Percentiles rank a stretch among this genome's conserved stretches.
These are phyloP conservation scores for Drosophila borealis DNA, from an alignment of 2,888 invertebrate species.

Conservation along the genomic window DNA sequence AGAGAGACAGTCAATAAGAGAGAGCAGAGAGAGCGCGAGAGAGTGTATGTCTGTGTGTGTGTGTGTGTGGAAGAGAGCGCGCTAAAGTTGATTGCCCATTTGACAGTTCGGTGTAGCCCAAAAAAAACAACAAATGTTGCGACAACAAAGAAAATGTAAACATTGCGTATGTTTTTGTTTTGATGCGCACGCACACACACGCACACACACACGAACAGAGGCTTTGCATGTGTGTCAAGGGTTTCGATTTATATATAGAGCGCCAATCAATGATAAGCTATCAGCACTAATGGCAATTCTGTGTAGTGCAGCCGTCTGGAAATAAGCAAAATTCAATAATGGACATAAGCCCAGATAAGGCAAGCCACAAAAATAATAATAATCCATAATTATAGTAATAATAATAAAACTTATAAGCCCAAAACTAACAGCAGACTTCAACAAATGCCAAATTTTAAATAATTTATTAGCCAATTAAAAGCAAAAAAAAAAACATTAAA, in stretches of 20 bases:
- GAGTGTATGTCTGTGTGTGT: slow-evolving; percentile 5
- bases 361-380: slow-evolving; percentile 1
- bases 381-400: slow-evolving; percentile 4
- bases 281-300: slow-evolving; percentile 58
- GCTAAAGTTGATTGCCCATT: slow-evolving; percentile 63
- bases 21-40: slow-evolving; percentile 14
- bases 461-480: slow-evolving; percentile 36
- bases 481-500: slow-evolving; percentile 11
- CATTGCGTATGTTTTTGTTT: slow-evolving; percentile 75
- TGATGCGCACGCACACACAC: slow-evolving; percentile 57
- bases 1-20: not conserved
- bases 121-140: slow-evolving; percentile 45
- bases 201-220: slow-evolving; percentile 7
- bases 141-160: slow-evolving; percentile 77
- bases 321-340: slow-evolving; percentile 64
- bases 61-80: slow-evolving; percentile 14
- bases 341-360: slow-evolving; percentile 25
- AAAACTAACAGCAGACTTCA: slow-evolving; percentile 44
- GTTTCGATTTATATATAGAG: slow-evolving; percentile 53
- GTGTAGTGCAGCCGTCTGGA: slow-evolving; percentile 53
- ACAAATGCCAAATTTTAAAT: slow-evolving; percentile 54
- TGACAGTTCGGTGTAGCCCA: slow-evolving; percentile 58
- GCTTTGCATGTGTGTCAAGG: slow-evolving; percentile 26
- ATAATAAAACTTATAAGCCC: not conserved
- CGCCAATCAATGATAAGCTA: slow-evolving; percentile 64